These are phyloP conservation scores for Balearica regulorum DNA, from an alignment of 2,797 vertebrate genomes.

Conservation along the genomic window DNA sequence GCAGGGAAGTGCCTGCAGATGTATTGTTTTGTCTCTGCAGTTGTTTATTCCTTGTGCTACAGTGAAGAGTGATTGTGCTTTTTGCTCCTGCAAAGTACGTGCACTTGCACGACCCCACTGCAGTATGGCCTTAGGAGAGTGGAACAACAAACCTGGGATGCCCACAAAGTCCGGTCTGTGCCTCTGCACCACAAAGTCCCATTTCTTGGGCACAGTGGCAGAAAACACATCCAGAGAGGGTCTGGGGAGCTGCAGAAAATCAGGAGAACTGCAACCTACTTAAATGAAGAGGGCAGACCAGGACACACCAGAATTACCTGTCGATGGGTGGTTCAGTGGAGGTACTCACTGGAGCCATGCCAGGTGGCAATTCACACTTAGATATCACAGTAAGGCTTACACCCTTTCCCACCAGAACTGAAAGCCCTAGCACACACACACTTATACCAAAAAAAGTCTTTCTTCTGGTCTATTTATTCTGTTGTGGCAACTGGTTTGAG, in stretches of 20 bases:
- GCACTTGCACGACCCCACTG: not conserved
- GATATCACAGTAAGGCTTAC: not conserved
- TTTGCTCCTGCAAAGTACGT: not conserved
- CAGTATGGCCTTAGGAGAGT: not conserved
- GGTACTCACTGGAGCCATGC: not conserved
- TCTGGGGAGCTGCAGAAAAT: not conserved
- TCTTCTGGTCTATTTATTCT: not conserved
- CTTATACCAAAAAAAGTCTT: fast-evolving
- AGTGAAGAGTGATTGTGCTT: not conserved
- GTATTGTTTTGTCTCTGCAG: not conserved
- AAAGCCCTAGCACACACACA: not conserved
- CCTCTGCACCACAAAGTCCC: not conserved
- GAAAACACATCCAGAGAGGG: not conserved
- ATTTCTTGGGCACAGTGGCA: not conserved
- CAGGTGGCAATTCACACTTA: not conserved
- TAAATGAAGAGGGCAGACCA: not conserved
- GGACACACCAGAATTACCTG: not conserved
- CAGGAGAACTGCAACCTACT: not conserved
- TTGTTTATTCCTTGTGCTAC: not conserved
- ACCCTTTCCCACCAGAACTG: not conserved
- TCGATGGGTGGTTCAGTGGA: not conserved
- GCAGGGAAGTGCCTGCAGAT: not conserved
- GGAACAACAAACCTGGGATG: not conserved
- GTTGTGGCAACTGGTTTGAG: not conserved
- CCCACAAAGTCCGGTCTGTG: not conserved